Percentiles rank a stretch among this genome's conserved stretches.
phyloP scores from a whole-genome alignment of 2,888 invertebrate species.

The Chorisops tibialis region DNA sequence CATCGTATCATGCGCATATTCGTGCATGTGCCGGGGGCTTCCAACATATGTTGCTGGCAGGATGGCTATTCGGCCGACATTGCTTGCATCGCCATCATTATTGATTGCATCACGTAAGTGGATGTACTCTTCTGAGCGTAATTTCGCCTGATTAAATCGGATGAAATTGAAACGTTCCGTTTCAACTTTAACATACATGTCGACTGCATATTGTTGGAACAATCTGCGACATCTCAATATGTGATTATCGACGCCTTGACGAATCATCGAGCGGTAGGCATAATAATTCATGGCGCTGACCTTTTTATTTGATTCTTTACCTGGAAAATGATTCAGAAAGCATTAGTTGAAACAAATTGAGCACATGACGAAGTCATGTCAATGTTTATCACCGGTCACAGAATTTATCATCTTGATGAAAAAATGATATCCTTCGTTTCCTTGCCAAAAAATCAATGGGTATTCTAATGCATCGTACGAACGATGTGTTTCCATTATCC shows the following conservation, averaged over 20 bases:
- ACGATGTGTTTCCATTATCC: not conserved
- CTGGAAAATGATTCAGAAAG: too few relatives aligned
- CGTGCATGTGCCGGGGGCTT: constrained; percentile 29
- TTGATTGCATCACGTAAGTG: constrained; percentile 13
- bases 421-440: not conserved
- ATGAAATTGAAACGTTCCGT: not conserved
- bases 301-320: constrained; percentile 2
- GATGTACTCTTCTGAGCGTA: too few relatives aligned
- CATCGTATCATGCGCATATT: constrained; percentile 27
- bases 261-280: too few relatives aligned
- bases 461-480: not conserved
- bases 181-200: too few relatives aligned
- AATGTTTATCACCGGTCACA: too few relatives aligned
- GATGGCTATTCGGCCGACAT: constrained; percentile 5
- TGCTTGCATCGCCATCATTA: constrained; percentile 6
- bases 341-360: too few relatives aligned
- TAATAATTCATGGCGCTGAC: too few relatives aligned
- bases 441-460: not conserved
- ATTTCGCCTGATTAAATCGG: constrained; percentile 15
- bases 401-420: not conserved
- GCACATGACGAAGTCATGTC: too few relatives aligned
- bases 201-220: too few relatives aligned
- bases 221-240: too few relatives aligned
- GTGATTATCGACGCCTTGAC: too few relatives aligned
- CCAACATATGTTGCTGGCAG: constrained; percentile 27